Evolutionary conservation across 2,113 vertebrate species (phyloP), one percentile per base, ranked within the genome.

Genomic region (Lepidothrix coronata): DNA sequence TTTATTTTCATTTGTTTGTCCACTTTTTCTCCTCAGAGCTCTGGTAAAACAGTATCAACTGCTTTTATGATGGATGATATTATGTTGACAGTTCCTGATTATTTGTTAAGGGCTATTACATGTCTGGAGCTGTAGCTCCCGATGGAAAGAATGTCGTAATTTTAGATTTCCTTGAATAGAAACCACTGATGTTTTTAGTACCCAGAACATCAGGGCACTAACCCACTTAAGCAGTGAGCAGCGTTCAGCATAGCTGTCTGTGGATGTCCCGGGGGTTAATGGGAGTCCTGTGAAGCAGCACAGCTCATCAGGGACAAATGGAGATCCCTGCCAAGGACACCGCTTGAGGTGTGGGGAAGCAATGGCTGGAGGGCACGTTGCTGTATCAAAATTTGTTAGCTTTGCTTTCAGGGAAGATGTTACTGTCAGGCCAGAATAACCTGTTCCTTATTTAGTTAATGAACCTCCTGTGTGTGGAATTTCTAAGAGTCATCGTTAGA

Each of bases 151-250:
- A 91, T 81, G 61, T 49, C 39, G 4, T 89, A 91, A 72, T 88
- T 95, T 96, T 88, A 84, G 72, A 67, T 85, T 85, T 90, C 78
- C 63, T 79, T 9, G 17, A 88, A 88, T 46, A 90, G 85, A 79
- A 90, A 41, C 33, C 39, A 41, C 28, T 59, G 22, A 9, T 76
- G 19, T 85, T 89, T 55, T 46, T n/a, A 39, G 39, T 73, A 52
- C 58, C 43, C 39, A 73, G 39, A 89, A 58, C 11, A 62, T 46
- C 30, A 39, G 74, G 35, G 49, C 31, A 54, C 54, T 82, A 35
- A 74, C 52, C 22, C 74, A 46, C 11, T 96, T 71, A 33, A 74
- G 30, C 1, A 0, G 44, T 31, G 44, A 58, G 51, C 28, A 48
- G 46, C 41, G 58, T 44, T 74, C 67, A 37, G 25, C 25, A 4